Evolutionary conservation across 2,888 invertebrate genomes (phyloP).

Genomic region (Brenthis daphne): DNA sequence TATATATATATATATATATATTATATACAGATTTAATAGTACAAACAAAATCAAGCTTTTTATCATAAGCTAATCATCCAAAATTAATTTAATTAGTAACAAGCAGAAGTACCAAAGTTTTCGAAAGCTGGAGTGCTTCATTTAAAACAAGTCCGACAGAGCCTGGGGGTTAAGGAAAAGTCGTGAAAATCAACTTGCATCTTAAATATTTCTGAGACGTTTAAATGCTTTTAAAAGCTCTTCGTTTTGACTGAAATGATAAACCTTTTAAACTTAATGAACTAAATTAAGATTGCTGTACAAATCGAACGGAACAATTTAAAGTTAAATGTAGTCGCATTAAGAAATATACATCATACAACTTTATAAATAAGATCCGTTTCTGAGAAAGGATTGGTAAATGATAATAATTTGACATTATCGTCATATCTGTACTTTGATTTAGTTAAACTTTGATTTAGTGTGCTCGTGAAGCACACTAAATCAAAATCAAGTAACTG

Average conservation of each 20-base stretch:
- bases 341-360: neutral
- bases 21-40: neutral
- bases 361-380: neutral
- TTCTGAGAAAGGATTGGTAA: neutral
- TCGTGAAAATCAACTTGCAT: neutral
- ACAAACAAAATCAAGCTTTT: neutral
- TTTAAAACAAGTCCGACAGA: neutral
- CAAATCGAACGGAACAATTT: neutral
- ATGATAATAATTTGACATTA: neutral
- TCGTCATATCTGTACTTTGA: too few relatives aligned
- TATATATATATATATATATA: too few relatives aligned
- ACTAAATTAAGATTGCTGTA: neutral
- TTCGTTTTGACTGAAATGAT: neutral
- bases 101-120: neutral
- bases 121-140: neutral
- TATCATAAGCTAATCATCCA: neutral
- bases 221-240: constrained; percentile 8
- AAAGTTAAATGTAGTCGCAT: neutral
- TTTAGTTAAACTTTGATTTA: too few relatives aligned
- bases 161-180: neutral
- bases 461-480: too few relatives aligned
- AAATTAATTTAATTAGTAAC: neutral
- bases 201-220: constrained; percentile 4
- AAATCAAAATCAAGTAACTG: too few relatives aligned
- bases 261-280: constrained; percentile 14